Evolutionary conservation across 1,140 invertebrate genomes (phyloP), one percentile per base, ranked within the genome.

Genomic region (Leguminivora glycinivorella): DNA sequence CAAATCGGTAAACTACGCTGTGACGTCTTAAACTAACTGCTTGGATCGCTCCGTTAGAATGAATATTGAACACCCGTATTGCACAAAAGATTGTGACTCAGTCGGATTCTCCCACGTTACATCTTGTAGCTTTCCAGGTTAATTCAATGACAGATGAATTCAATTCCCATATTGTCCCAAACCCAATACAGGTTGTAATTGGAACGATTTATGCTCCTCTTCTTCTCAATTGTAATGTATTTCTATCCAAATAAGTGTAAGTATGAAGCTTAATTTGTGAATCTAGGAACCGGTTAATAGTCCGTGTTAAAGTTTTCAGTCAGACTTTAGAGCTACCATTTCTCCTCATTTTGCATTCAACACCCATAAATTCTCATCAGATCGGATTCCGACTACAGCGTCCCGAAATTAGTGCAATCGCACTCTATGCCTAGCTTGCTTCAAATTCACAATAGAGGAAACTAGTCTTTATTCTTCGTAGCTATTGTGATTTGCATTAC

Each of bases 281-380:
- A 40, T 2, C 38, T 14, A 4, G 0, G 38, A 40, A 4, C 1
- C 4, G 17, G 47, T 9, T 52, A 1, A 9, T 22, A 43, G 14
- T 7, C 17, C 5, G 34, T 10, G n/a, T 9, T 52, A 22, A 22
- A n/a, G 22, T 19, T 22, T 52, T 22, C 47, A 52, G 47, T 52
- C 17, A 52, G 19, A 22, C 19, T 52, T 52, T 52, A 52, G 47
- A 52, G 7, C 19, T 22, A 52, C 34, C 19, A 52, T 52, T 52
- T 19, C 17, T 22, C 47, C 47, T 52, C 47, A 52, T 52, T 52
- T 22, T 52, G 47, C 47, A 52, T 52, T 52, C 47, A 52, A 52
- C 47, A n/a, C 47, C 47, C 47, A 52, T 52, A 52, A 52, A 52
- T 52, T 52, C 19, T 17, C 47, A 52, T 52, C 47, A 52, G 19